Evolutionary conservation across 1,140 invertebrate species (phyloP).

Genomic region (Zaprionus ornatus): DNA sequence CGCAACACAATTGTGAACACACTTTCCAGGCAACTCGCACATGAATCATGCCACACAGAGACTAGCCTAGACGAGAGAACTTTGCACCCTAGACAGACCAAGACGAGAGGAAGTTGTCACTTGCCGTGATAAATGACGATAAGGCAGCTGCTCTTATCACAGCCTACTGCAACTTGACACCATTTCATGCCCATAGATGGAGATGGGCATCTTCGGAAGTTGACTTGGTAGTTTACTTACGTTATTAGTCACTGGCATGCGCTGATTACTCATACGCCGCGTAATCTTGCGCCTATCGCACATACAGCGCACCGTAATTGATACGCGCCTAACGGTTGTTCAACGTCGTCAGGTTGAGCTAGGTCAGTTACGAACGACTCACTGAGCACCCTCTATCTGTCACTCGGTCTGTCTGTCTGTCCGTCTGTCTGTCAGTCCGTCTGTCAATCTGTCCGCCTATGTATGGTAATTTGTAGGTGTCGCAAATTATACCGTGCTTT

Average conservation of each 20-base stretch:
- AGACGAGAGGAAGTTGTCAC: slow-evolving; percentile 16
- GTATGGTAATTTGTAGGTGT: slow-evolving; percentile 31
- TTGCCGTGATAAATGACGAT: background rate
- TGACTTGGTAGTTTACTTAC: no score
- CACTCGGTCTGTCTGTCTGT: background rate
- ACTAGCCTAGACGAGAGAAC: background rate
- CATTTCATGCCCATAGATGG: slow-evolving; percentile 6
- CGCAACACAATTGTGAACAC: slow-evolving; percentile 2
- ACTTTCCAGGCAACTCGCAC: background rate
- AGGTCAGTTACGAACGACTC: slow-evolving; percentile 40
- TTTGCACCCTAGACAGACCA: slow-evolving; percentile 11
- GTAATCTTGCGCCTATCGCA: slow-evolving; percentile 49
- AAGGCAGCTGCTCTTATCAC: slow-evolving; percentile 7
- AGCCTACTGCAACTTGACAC: slow-evolving; percentile 2
- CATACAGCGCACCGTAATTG: background rate
- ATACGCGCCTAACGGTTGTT: slow-evolving; percentile 18
- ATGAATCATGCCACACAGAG: background rate
- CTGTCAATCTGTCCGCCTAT: background rate
- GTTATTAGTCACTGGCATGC: slow-evolving; percentile 33
- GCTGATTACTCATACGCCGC: slow-evolving; percentile 73
- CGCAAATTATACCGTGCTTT: slow-evolving; percentile 11
- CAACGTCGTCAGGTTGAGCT: slow-evolving; percentile 24
- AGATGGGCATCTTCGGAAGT: background rate
- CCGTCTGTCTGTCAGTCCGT: background rate
- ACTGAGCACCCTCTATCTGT: background rate